Percentiles rank a stretch among this genome's conserved stretches.
phyloP scores from a whole-genome alignment of 2,113 vertebrate genomes.

The Prolemur simus region DNA sequence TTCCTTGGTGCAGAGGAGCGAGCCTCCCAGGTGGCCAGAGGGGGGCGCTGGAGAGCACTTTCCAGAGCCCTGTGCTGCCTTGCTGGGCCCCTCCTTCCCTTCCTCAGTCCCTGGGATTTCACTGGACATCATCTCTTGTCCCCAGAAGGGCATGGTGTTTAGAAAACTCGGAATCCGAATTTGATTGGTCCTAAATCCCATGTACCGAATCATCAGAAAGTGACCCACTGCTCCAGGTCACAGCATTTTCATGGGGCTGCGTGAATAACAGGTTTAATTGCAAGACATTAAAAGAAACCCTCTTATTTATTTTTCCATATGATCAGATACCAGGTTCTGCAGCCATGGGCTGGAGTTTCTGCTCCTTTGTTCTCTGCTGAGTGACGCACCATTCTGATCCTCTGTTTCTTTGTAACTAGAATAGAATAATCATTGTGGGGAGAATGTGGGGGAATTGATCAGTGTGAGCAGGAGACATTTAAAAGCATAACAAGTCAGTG shows the following conservation, averaged over 20 bases:
- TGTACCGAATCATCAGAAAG: background rate
- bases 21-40: background rate
- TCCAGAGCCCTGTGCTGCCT: background rate
- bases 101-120: background rate
- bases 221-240: background rate
- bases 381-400: background rate
- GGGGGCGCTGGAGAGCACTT: background rate
- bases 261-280: background rate
- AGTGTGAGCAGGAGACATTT: background rate
- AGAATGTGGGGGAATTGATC: conserved; percentile 17
- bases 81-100: background rate
- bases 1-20: background rate
- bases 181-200: background rate
- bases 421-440: conserved; percentile 35
- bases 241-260: background rate
- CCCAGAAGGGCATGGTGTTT: background rate
- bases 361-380: conserved; percentile 42
- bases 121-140: background rate
- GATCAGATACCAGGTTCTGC: background rate
- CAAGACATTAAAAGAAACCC: background rate
- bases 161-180: conserved; percentile 30
- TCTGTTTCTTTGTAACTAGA: conserved; percentile 44
- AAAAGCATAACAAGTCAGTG: conserved; percentile 47
- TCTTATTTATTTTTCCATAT: background rate
- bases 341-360: background rate